phyloP scores from a whole-genome alignment of 1,140 invertebrate species.

The Aphis craccivora region DNA sequence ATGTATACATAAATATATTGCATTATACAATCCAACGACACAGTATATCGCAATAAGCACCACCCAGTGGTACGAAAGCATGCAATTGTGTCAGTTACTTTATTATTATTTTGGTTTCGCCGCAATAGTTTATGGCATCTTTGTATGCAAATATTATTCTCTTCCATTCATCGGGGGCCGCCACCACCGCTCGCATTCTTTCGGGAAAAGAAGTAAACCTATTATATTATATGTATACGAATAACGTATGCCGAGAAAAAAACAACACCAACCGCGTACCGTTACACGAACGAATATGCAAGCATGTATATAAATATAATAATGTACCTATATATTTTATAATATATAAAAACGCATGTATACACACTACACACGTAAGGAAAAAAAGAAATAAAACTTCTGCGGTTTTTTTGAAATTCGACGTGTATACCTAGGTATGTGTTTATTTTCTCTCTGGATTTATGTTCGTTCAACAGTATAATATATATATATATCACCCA shows the following conservation, averaged over 20 bases:
- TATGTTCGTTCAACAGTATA: conserved; percentile 23
- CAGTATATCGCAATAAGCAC: not conserved
- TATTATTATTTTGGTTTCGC: conserved; percentile 36
- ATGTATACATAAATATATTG: not conserved
- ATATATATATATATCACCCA: not conserved
- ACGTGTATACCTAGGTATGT: not conserved
- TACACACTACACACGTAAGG: not conserved
- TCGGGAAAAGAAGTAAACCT: conserved; percentile 36
- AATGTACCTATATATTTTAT: not conserved
- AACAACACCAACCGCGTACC: conserved; percentile 27
- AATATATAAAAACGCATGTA: not conserved
- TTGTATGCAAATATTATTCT: conserved; percentile 56
- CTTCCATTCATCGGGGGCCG: conserved; percentile 48
- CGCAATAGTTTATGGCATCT: conserved; percentile 57
- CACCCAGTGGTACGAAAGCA: not conserved
- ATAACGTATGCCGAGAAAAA: conserved; percentile 16
- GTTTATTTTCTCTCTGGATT: conserved; percentile 42
- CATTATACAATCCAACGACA: not conserved
- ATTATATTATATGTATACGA: not conserved
- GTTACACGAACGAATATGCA: conserved; percentile 5
- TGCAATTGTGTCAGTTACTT: conserved; percentile 37
- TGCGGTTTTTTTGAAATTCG: conserved; percentile 36
- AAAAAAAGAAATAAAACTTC: conserved; percentile 35
- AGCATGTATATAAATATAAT: conserved; percentile 7
- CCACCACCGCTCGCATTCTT: conserved; percentile 55